Evolutionary conservation across 2,797 vertebrate genomes (phyloP).

Genomic region (Tapera naevia): DNA sequence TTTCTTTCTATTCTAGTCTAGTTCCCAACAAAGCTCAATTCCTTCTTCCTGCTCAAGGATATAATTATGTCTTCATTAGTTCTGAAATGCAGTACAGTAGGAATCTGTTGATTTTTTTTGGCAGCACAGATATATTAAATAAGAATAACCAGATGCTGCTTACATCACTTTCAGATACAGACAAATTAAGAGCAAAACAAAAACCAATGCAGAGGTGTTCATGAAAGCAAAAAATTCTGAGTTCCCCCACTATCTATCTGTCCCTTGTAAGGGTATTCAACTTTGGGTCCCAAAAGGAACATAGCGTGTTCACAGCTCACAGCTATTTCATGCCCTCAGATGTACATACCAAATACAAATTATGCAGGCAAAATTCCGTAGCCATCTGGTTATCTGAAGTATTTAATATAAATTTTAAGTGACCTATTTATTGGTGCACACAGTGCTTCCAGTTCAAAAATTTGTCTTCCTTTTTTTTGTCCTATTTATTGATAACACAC

Average conservation of each 20-base stretch:
- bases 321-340: constrained; percentile 25
- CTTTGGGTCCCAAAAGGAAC: neutral
- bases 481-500: constrained; percentile 1
- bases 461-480: neutral
- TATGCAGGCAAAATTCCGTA: constrained; percentile 26
- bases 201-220: constrained; percentile 52
- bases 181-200: constrained; percentile 67
- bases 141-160: constrained; percentile 70
- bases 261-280: neutral
- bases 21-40: constrained; percentile 54
- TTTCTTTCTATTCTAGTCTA: constrained; percentile 45
- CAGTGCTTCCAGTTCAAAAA: neutral
- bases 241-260: neutral
- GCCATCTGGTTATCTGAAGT: constrained; percentile 36
- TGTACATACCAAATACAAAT: constrained; percentile 32
- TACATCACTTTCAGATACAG: constrained; percentile 63
- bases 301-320: neutral
- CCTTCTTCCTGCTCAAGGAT: constrained; percentile 61
- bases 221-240: constrained; percentile 29
- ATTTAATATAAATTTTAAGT: neutral
- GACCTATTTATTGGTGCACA: constrained; percentile 10
- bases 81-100: constrained; percentile 61
- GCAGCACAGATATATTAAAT: constrained; percentile 46
- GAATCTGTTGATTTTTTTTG: constrained; percentile 65
- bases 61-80: constrained; percentile 71